phyloP scores from a whole-genome alignment of 2,888 invertebrate genomes.

The Apamea monoglypha region DNA sequence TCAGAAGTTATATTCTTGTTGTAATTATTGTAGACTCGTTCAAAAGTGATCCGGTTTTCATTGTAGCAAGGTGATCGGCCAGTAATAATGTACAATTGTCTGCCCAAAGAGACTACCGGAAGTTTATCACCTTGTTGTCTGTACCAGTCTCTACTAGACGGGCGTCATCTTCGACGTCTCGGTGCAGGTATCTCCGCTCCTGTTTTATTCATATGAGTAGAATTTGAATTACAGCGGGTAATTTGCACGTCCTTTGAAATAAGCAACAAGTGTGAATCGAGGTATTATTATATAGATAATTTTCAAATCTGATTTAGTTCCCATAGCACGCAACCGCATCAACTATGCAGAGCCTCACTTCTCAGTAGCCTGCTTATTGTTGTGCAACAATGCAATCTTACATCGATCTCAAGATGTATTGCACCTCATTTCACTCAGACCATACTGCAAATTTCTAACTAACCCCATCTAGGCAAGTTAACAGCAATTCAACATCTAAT shows the following conservation, averaged over 20 bases:
- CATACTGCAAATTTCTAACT: slow-evolving; percentile 76
- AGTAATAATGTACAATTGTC: slow-evolving; percentile 63
- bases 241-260: slow-evolving; percentile 59
- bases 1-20: slow-evolving; percentile 70
- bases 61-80: slow-evolving; percentile 79
- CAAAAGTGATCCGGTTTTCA: slow-evolving; percentile 78
- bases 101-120: slow-evolving; percentile 73
- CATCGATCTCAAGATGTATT: slow-evolving; percentile 84
- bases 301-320: slow-evolving; percentile 86
- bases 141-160: neutral
- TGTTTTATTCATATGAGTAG: slow-evolving; percentile 52
- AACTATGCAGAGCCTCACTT: slow-evolving; percentile 79
- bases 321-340: slow-evolving; percentile 86
- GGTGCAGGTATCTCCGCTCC: neutral
- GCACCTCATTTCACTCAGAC: slow-evolving; percentile 85
- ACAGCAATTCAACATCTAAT: slow-evolving; percentile 82
- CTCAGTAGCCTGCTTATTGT: slow-evolving; percentile 82
- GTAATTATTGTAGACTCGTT: slow-evolving; percentile 70
- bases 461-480: slow-evolving; percentile 78
- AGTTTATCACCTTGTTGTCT: slow-evolving; percentile 29
- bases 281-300: slow-evolving; percentile 80
- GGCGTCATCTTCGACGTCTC: slow-evolving; percentile 37
- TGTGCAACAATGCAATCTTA: slow-evolving; percentile 86
- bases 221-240: slow-evolving; percentile 48
- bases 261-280: slow-evolving; percentile 67